Percentiles rank a stretch among this genome's conserved stretches.
Conservation (phyloP, 37 sponge, comb jelly and placozoan genomes). For the Ianthella basta region DNA sequence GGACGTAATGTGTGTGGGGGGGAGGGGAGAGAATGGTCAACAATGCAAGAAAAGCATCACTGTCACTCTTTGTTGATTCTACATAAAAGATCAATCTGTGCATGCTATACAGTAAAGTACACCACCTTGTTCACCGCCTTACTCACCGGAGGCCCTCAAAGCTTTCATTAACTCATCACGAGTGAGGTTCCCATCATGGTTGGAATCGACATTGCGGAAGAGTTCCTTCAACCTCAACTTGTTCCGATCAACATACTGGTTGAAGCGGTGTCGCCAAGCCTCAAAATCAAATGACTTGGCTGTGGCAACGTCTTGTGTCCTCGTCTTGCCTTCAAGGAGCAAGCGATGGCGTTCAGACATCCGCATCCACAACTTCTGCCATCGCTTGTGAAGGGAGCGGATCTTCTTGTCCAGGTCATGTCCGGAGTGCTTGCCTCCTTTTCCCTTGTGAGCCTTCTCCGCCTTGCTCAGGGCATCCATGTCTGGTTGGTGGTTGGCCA, state of each 20-base stretch:
- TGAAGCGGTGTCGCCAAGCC: constrained; percentile 76
- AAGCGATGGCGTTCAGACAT: constrained; percentile 70
- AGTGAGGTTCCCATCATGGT: constrained; percentile 81
- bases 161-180: constrained; percentile 83
- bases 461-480: constrained; percentile 82
- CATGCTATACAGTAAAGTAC: not conserved
- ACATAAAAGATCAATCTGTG: not conserved
- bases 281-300: constrained; percentile 78
- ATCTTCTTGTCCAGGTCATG: constrained; percentile 73
- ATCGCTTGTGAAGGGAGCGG: constrained; percentile 61
- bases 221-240: constrained; percentile 80
- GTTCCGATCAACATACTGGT: constrained; percentile 73
- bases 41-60: not conserved
- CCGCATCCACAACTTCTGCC: constrained; percentile 79
- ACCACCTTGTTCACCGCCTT: not conserved
- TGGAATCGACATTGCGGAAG: constrained; percentile 74
- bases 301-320: constrained; percentile 69
- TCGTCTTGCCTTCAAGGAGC: constrained; percentile 60
- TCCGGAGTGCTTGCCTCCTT: not conserved
- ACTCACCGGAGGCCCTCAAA: constrained; percentile 70
- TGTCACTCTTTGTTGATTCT: no score
- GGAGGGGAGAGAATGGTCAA: not conserved
- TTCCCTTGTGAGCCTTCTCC: constrained; percentile 19
- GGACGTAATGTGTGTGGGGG: not conserved
- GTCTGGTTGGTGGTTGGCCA: constrained; percentile 76